phyloP scores from a whole-genome alignment of 2,113 vertebrate genomes.

The Amphilophus citrinellus region DNA sequence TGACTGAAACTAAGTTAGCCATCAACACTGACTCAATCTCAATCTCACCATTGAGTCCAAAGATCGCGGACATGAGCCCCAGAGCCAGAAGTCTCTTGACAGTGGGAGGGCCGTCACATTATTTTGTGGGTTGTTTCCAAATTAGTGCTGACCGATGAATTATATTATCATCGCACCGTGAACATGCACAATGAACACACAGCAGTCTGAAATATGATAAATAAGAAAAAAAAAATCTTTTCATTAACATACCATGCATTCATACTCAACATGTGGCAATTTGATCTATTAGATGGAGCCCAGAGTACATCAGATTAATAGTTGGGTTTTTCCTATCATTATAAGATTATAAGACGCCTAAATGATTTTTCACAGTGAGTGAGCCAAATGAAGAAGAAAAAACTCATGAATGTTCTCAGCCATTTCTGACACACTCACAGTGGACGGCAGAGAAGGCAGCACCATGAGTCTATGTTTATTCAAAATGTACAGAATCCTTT shows the following conservation, averaged over 20 bases:
- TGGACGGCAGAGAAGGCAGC: neutral
- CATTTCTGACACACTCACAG: neutral
- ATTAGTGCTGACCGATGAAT: neutral
- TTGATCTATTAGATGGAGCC: neutral
- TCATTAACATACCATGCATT: neutral
- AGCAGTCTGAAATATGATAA: neutral
- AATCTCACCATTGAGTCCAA: no score
- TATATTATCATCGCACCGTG: neutral
- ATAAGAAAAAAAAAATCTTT: neutral
- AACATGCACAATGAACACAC: neutral
- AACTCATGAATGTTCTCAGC: neutral
- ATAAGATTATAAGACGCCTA: neutral
- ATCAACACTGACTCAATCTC: no score
- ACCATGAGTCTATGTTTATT: neutral
- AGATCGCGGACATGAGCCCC: no score
- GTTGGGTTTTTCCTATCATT: neutral
- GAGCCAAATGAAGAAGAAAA: neutral
- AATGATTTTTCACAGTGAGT: neutral
- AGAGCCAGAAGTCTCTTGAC: no score
- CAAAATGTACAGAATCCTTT: neutral
- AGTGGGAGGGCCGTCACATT: no score
- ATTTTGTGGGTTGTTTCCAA: no score
- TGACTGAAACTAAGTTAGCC: no score
- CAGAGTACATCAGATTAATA: neutral
- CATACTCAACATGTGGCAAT: neutral